phyloP scores from a whole-genome alignment of 2,113 vertebrate genomes.

The Scartelaos histophorus region DNA sequence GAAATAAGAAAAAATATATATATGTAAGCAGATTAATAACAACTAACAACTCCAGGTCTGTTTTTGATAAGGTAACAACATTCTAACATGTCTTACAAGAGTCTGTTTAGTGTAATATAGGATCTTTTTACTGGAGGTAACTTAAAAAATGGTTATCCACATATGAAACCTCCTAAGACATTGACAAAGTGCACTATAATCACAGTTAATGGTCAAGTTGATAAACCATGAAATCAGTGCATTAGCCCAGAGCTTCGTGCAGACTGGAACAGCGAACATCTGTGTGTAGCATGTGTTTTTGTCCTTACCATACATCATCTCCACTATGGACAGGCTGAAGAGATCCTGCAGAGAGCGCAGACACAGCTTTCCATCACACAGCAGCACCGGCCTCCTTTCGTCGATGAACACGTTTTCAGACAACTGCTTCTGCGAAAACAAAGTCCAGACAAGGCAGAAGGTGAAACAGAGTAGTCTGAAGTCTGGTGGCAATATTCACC shows the following conservation, averaged over 20 bases:
- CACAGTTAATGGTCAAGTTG: not conserved
- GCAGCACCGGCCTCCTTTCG: conserved; percentile 83
- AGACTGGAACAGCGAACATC: not conserved
- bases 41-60: no score
- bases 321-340: conserved; percentile 84
- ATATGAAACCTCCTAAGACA: no score
- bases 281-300: not conserved
- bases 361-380: conserved; percentile 87
- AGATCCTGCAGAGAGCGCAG: conserved; percentile 83
- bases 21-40: no score
- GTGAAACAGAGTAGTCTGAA: not conserved
- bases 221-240: not conserved
- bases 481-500: not conserved
- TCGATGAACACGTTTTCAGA: conserved; percentile 80
- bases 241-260: not conserved
- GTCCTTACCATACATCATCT: conserved; percentile 91
- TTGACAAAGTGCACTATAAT: not conserved
- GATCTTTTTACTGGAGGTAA: no score
- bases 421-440: conserved; percentile 77
- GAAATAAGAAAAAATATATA: no score
- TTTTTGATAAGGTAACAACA: no score
- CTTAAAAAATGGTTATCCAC: no score
- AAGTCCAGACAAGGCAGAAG: not conserved
- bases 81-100: no score
- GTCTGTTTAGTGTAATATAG: no score